These are phyloP conservation scores for Sitta europaea DNA, from an alignment of 2,113 vertebrate species.

Conservation along the genomic window DNA sequence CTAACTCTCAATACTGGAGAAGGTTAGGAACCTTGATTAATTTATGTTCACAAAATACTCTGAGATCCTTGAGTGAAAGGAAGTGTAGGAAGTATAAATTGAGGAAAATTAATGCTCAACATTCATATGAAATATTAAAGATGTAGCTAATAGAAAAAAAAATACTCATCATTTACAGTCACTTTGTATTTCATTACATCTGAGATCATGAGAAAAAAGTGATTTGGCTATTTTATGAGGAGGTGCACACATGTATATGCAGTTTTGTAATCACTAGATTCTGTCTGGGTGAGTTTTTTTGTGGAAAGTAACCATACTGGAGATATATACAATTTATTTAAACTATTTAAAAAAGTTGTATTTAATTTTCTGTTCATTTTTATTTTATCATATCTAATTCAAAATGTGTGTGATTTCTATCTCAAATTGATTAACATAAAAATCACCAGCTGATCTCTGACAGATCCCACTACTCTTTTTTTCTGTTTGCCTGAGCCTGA, in stretches of 20 bases:
- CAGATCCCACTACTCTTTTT: not conserved
- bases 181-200: not conserved
- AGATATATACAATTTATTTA: not conserved
- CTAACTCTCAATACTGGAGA: not conserved
- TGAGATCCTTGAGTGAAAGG: not conserved
- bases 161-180: not conserved
- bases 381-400: not conserved
- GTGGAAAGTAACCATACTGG: not conserved
- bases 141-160: not conserved
- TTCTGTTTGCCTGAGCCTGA: not conserved
- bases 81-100: not conserved
- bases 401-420: not conserved
- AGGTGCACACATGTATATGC: rapidly evolving
- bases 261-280: not conserved
- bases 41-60: not conserved
- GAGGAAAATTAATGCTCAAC: not conserved
- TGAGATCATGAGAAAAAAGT: not conserved
- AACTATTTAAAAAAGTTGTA: not conserved
- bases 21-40: not conserved
- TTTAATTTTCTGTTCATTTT: not conserved
- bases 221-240: not conserved
- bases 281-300: not conserved
- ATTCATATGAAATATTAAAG: not conserved
- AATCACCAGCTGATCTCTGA: not conserved
- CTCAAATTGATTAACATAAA: not conserved